phyloP scores from a whole-genome alignment of 2,113 vertebrate genomes.

The Cynocephalus volans region DNA sequence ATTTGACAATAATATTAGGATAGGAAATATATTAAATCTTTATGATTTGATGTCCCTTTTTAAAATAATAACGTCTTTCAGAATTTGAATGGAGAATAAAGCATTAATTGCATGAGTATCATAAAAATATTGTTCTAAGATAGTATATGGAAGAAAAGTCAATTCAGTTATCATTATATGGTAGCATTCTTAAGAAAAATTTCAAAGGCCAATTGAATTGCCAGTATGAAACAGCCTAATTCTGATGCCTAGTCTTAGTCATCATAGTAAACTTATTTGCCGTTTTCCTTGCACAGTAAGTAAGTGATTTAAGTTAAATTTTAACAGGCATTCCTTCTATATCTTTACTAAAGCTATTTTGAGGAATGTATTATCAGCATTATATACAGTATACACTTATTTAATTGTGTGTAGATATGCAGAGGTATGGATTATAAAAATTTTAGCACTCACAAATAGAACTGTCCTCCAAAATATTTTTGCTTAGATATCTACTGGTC shows the following conservation, averaged over 20 bases:
- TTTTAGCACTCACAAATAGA: background rate
- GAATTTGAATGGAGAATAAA: background rate
- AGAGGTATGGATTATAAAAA: background rate
- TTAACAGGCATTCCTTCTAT: background rate
- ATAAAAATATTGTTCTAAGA: background rate
- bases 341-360: conserved; percentile 23
- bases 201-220: conserved; percentile 3
- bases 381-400: background rate
- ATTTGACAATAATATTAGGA: conserved; percentile 25
- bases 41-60: background rate
- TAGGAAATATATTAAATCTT: background rate
- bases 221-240: background rate
- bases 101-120: background rate
- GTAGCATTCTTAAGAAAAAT: background rate
- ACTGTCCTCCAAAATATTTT: background rate
- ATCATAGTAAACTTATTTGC: background rate
- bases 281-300: background rate
- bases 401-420: background rate
- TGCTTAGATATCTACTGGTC: background rate
- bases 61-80: background rate
- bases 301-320: background rate
- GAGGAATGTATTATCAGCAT: background rate
- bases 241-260: background rate
- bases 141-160: background rate
- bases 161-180: background rate